Evolutionary conservation across 2,888 invertebrate species (phyloP).

Genomic region (Polia nebulosa): DNA sequence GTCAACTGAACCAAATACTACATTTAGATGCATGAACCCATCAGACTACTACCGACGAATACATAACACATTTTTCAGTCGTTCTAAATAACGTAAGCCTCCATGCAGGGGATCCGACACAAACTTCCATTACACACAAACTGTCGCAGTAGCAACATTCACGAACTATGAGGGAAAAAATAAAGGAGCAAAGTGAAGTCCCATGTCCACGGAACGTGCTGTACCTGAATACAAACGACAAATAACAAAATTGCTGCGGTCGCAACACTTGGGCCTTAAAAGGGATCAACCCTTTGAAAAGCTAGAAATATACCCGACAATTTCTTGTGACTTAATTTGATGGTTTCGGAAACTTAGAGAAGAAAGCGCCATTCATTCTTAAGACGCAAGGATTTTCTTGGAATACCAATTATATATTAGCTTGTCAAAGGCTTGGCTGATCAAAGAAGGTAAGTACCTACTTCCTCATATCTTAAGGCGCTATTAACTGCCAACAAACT

Average conservation of each 20-base stretch:
- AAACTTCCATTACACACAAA: slow-evolving; percentile 39
- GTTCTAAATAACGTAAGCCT: slow-evolving; percentile 52
- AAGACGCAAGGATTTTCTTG: not conserved
- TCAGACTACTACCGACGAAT: slow-evolving; percentile 28
- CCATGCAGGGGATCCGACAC: slow-evolving; percentile 34
- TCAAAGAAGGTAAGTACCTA: slow-evolving; percentile 26
- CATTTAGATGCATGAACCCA: slow-evolving; percentile 44
- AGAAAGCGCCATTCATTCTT: slow-evolving; percentile 16
- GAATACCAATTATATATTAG: slow-evolving; percentile 27
- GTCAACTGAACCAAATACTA: slow-evolving; percentile 17
- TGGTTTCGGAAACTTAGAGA: slow-evolving; percentile 39
- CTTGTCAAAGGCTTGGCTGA: slow-evolving; percentile 11
- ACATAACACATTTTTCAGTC: slow-evolving; percentile 50
- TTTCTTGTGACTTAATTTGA: slow-evolving; percentile 62
- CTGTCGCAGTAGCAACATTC: slow-evolving; percentile 59
- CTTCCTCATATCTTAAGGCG: slow-evolving; percentile 11
- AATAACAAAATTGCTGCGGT: slow-evolving; percentile 75
- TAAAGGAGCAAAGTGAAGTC: slow-evolving; percentile 76
- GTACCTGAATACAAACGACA: slow-evolving; percentile 83
- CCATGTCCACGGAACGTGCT: slow-evolving; percentile 78
- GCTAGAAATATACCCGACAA: slow-evolving; percentile 62
- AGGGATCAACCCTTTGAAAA: slow-evolving; percentile 72
- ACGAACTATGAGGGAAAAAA: slow-evolving; percentile 63
- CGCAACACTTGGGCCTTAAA: slow-evolving; percentile 50
- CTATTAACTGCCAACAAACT: no score